These are phyloP conservation scores for Andrena haemorrhoa DNA, from an alignment of 2,888 invertebrate genomes.

Conservation along the genomic window DNA sequence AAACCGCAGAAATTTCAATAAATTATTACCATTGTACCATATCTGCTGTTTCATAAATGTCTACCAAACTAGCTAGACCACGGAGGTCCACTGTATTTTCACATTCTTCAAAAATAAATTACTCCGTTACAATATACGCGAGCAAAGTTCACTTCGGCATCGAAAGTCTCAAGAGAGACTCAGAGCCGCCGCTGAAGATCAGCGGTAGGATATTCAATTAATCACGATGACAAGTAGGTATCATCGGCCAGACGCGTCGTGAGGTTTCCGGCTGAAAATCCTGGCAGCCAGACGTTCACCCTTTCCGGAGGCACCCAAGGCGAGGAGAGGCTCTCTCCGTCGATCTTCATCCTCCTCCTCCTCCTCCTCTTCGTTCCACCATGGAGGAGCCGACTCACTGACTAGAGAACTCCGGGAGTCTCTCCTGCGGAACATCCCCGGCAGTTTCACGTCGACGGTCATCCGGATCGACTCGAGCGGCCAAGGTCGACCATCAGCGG, in stretches of 20 bases:
- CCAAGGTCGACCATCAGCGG: conserved; percentile 67
- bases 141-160: background rate
- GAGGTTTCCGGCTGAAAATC: conserved; percentile 54
- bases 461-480: conserved; percentile 73
- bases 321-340: conserved; percentile 54
- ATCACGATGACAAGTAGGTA: conserved; percentile 12
- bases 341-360: conserved; percentile 62
- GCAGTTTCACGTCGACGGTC: conserved; percentile 76
- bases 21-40: conserved; percentile 7
- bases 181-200: background rate
- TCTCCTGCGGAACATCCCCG: conserved; percentile 73
- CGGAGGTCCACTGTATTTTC: no score
- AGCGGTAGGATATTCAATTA: conserved; percentile 2
- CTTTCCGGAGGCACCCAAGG: conserved; percentile 37
- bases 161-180: background rate
- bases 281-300: conserved; percentile 44
- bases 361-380: conserved; percentile 68
- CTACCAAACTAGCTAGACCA: background rate
- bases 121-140: no score
- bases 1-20: conserved; percentile 9
- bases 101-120: no score
- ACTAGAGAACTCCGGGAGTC: conserved; percentile 69
- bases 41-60: no score
- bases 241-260: background rate
- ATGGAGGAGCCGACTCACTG: conserved; percentile 72